These are phyloP conservation scores for Burhinus oedicnemus DNA, from an alignment of 2,113 vertebrate genomes.

Conservation along the genomic window DNA sequence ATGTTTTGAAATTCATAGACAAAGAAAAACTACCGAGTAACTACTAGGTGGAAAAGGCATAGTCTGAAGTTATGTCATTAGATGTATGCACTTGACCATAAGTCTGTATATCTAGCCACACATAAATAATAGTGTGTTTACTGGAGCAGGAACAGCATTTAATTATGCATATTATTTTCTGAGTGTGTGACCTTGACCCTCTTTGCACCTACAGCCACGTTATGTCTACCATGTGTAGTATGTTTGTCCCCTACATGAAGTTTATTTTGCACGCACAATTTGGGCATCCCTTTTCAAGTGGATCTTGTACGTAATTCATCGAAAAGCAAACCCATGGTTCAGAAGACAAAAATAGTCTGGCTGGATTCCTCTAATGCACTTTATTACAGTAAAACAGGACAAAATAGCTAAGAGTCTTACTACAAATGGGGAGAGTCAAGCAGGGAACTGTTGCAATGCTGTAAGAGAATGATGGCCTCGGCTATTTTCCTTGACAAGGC, in stretches of 20 bases:
- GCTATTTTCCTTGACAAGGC: neutral
- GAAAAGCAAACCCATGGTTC: neutral
- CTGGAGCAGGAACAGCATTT: neutral
- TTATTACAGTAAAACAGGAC: neutral
- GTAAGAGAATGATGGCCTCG: neutral
- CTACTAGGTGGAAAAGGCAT: neutral
- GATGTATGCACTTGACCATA: neutral
- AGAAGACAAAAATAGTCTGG: neutral
- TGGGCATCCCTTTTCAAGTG: neutral
- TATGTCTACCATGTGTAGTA: neutral
- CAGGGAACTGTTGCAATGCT: neutral
- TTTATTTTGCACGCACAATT: neutral
- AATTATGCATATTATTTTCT: neutral
- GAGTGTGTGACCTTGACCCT: neutral
- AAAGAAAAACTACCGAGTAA: neutral
- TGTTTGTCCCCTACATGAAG: neutral
- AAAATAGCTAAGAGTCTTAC: neutral
- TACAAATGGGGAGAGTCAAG: neutral
- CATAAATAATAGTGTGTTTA: neutral
- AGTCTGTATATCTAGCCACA: neutral
- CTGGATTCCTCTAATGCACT: neutral
- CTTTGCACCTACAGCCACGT: neutral
- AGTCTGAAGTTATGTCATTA: neutral
- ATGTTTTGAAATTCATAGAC: neutral
- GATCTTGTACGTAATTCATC: neutral